Evolutionary conservation across 2,797 vertebrate genomes (phyloP).

Genomic region (Malurus splendens): DNA sequence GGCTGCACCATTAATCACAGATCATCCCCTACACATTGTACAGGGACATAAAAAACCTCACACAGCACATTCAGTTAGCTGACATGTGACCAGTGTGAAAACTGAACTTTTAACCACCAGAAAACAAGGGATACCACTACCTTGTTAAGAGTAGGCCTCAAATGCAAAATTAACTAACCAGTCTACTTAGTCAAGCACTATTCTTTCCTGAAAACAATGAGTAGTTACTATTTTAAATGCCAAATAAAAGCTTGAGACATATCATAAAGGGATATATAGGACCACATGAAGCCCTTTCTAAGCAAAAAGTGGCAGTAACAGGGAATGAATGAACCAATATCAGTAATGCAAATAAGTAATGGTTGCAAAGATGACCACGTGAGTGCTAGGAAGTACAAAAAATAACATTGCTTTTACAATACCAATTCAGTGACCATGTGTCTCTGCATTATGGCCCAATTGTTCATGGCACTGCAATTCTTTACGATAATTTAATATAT

Average conservation of each 20-base stretch:
- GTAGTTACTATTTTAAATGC: not conserved
- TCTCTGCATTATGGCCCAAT: not conserved
- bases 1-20: not conserved
- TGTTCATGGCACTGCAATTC: not conserved
- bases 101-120: not conserved
- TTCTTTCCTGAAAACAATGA: not conserved
- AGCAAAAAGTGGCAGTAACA: not conserved
- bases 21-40: not conserved
- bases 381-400: not conserved
- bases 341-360: not conserved
- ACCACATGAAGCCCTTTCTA: not conserved
- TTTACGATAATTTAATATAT: not conserved
- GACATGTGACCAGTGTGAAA: not conserved
- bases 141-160: not conserved
- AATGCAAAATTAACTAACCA: not conserved
- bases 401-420: not conserved
- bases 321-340: not conserved
- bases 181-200: not conserved
- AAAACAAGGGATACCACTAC: not conserved
- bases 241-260: not conserved
- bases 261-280: not conserved
- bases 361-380: not conserved
- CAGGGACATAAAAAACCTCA: not conserved
- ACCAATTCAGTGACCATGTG: not conserved
- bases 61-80: not conserved